Evolutionary conservation across 1,140 invertebrate genomes (phyloP), one percentile per base, ranked within the genome.

Genomic region (Phthorimaea operculella): DNA sequence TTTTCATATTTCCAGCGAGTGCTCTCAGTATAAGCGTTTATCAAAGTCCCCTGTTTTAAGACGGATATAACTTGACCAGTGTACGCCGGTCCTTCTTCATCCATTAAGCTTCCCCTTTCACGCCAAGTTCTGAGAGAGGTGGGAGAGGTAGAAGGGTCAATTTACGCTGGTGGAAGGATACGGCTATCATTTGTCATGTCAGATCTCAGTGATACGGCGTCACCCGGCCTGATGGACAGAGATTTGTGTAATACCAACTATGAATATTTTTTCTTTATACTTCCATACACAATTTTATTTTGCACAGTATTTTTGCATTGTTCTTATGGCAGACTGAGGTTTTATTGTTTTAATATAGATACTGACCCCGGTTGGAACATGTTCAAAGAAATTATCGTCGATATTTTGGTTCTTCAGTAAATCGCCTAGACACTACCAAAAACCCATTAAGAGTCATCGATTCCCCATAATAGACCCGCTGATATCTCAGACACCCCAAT

Each of bases 131-230:
- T 12, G 10, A 39, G 36, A n/a, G 36, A 10, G n/a, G 10, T 12
- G 36, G 36, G 36, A 39, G 36, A 39, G 36, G 36, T 39, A 39
- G 28, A 44, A 57, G 39, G 69, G 57, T 70, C 73, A 58, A 10
- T 12, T 44, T 65, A 70, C 11, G 51, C 44, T 72, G 78, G 76
- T 61, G 36, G 33, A 52, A 39, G 42, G 59, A 55, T 66, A 52
- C 55, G 59, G 54, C 53, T 12, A 70, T 79, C 75, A 77, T 83
- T 81, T 79, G 75, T 83, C 78, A 73, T 74, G 78, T 83, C 78
- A 76, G 78, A 83, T 83, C 59, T 51, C 63, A 52, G 72, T 60
- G 77, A 81, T 81, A 76, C 54, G 53, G 53, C 58, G 69, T 75
- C 75, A 70, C 58, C 52, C 53, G 52, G 47, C 28, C 54, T 76